These are phyloP conservation scores for Aphelinus certus DNA, from an alignment of 1,140 invertebrate genomes.

Conservation along the genomic window DNA sequence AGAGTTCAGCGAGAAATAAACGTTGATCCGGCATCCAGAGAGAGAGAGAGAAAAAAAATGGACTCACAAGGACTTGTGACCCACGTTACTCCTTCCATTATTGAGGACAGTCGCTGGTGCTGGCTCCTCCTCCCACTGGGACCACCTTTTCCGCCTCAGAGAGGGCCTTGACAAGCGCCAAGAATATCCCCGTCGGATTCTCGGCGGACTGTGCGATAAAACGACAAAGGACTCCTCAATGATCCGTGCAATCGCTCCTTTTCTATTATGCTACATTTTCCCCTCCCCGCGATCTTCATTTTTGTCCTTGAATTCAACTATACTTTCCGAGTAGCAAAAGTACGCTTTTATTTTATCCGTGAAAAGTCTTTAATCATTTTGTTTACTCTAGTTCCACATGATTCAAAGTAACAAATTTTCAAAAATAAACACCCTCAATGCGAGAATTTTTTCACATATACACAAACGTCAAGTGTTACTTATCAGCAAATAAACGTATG, in stretches of 20 bases:
- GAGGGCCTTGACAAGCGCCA: constrained; percentile 77
- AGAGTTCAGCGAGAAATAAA: not conserved
- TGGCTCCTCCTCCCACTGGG: constrained; percentile 61
- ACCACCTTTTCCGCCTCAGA: constrained; percentile 68
- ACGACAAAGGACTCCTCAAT: not conserved
- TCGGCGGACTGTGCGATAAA: constrained; percentile 53
- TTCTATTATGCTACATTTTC: no score
- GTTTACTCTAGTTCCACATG: no score
- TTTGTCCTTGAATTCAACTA: no score
- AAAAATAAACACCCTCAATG: no score
- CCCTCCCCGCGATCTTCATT: no score
- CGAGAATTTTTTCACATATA: no score
- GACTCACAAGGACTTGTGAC: constrained; percentile 57
- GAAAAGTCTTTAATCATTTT: no score
- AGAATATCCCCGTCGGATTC: constrained; percentile 74
- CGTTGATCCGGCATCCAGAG: not conserved
- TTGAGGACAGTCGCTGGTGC: constrained; percentile 69
- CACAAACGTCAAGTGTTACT: no score
- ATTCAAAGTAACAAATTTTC: no score
- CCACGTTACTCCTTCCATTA: constrained; percentile 64
- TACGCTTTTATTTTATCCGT: no score
- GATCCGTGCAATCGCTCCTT: not conserved
- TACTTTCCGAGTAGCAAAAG: no score
- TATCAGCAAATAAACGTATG: no score
- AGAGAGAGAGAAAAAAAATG: constrained; percentile 4